phyloP scores from a whole-genome alignment of 2,797 vertebrate species.

The Neomorphus geoffroyi region DNA sequence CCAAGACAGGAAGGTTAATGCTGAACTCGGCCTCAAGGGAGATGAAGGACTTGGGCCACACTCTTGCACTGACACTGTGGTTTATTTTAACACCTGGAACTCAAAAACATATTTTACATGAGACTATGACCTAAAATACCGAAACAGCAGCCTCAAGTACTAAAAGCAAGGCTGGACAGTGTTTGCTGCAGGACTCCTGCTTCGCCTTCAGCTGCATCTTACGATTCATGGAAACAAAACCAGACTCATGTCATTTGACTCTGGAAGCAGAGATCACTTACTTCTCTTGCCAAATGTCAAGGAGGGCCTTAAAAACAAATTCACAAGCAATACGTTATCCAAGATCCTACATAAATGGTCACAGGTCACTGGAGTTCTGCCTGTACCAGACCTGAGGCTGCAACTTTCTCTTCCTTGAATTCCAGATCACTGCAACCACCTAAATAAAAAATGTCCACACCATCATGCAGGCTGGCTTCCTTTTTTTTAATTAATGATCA shows the following conservation, averaged over 20 bases:
- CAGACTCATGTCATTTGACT: background rate
- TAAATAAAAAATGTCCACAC: fast-evolving
- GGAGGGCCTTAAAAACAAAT: background rate
- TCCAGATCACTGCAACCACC: fast-evolving
- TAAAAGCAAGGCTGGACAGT: background rate
- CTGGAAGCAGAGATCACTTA: background rate
- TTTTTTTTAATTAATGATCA: fast-evolving
- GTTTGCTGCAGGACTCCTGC: background rate
- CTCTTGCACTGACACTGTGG: background rate
- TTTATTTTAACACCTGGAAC: background rate
- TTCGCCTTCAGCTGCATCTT: background rate
- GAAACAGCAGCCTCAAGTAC: background rate
- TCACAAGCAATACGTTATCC: background rate
- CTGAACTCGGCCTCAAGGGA: background rate
- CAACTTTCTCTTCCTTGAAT: background rate
- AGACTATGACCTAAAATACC: background rate
- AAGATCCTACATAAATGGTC: background rate
- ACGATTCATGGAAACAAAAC: background rate
- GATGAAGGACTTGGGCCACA: background rate
- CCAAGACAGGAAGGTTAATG: background rate
- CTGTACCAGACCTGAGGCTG: background rate
- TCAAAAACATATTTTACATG: background rate
- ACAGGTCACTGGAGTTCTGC: background rate
- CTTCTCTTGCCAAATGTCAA: background rate
- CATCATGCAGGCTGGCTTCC: background rate